phyloP scores from a whole-genome alignment of 2,113 vertebrate genomes.

The Natator depressus region DNA sequence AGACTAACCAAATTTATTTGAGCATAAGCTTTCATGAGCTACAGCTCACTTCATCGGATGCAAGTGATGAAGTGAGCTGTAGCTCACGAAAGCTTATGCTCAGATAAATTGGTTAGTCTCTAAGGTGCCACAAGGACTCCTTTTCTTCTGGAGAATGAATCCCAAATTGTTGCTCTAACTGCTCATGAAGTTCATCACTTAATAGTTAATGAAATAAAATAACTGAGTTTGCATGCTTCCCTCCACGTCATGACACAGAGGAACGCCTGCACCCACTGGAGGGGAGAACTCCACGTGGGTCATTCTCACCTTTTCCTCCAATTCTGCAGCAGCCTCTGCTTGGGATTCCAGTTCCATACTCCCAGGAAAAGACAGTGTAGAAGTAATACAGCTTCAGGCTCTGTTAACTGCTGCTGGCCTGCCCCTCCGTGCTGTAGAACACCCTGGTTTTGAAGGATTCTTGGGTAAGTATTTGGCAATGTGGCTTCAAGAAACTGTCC shows the following conservation, averaged over 20 bases:
- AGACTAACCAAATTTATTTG: no score
- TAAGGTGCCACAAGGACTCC: no score
- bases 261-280: not conserved
- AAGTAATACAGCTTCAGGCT: not conserved
- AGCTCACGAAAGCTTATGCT: no score
- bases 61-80: no score
- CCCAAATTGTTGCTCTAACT: not conserved
- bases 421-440: not conserved
- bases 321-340: not conserved
- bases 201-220: not conserved
- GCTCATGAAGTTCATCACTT: not conserved
- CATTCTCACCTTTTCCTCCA: not conserved
- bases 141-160: not conserved
- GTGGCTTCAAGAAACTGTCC: not conserved
- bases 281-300: not conserved
- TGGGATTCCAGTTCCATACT: not conserved
- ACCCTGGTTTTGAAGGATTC: fast-evolving
- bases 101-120: no score
- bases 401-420: not conserved
- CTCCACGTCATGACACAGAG: not conserved
- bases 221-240: not conserved
- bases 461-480: not conserved
- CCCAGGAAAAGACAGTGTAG: not conserved
- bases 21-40: no score
- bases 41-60: no score